Evolutionary conservation across 2,888 invertebrate genomes (phyloP).

Genomic region (Amphipoea oculea): DNA sequence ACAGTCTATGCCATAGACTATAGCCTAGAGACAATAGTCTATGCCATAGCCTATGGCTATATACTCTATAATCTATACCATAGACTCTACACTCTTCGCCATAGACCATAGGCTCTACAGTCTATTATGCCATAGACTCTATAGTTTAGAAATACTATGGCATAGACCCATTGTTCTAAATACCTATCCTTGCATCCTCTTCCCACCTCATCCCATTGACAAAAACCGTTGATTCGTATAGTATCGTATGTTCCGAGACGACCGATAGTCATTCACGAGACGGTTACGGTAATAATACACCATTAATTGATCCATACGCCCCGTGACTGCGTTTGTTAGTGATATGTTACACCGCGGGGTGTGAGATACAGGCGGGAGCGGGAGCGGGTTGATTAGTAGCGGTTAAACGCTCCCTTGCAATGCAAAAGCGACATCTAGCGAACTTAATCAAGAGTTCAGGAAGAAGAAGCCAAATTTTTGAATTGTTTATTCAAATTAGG

Average conservation of each 20-base stretch:
- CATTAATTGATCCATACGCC: constrained; percentile 73
- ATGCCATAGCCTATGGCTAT: too few species aligned
- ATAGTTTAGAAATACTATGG: not conserved
- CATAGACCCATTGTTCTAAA: not conserved
- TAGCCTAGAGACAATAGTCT: too few species aligned
- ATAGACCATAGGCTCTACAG: too few species aligned
- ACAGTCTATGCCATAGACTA: too few species aligned
- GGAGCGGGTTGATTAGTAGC: not conserved
- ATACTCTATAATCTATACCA: too few species aligned
- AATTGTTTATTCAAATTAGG: not conserved
- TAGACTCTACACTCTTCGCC: not conserved
- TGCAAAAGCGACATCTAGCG: not conserved
- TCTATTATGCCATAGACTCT: not conserved
- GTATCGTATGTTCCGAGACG: constrained; percentile 47
- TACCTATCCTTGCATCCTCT: not conserved
- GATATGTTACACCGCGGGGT: constrained; percentile 75
- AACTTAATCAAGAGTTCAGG: not conserved
- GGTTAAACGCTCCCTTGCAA: not conserved
- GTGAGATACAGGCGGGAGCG: constrained; percentile 40
- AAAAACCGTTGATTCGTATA: constrained; percentile 32
- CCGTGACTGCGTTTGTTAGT: constrained; percentile 66
- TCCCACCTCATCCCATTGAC: constrained; percentile 23
- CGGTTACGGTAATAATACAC: constrained; percentile 71
- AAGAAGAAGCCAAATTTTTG: not conserved
- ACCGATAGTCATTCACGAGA: constrained; percentile 58